phyloP scores from a whole-genome alignment of 2,888 invertebrate genomes.

The Exocentrus adspersus region DNA sequence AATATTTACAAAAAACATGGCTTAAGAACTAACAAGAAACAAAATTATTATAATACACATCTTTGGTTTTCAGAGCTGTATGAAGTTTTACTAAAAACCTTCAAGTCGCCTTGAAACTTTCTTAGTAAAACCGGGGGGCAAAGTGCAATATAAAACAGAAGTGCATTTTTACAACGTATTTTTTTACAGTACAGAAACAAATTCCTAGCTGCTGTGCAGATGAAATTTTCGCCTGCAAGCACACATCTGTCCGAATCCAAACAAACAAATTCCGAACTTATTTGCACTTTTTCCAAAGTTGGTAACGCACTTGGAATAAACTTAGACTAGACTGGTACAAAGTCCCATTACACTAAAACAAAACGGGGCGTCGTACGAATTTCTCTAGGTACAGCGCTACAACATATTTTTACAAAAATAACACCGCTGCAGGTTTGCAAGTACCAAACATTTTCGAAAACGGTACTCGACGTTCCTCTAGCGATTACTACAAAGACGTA shows the following conservation, averaged over 20 bases:
- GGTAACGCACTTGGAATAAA: constrained; percentile 42
- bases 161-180: constrained; percentile 50
- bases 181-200: constrained; percentile 40
- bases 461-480: not conserved
- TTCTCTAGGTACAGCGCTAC: too few relatives aligned
- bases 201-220: too few relatives aligned
- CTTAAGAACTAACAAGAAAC: constrained; percentile 27
- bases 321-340: constrained; percentile 57
- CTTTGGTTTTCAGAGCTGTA: constrained; percentile 64
- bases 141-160: constrained; percentile 59
- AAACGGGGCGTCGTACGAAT: too few relatives aligned
- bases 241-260: too few relatives aligned
- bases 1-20: constrained; percentile 37
- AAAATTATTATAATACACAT: constrained; percentile 40
- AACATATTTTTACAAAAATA: too few relatives aligned
- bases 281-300: constrained; percentile 49
- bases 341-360: constrained; percentile 32
- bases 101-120: constrained; percentile 46
- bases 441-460: too few relatives aligned
- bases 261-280: constrained; percentile 30
- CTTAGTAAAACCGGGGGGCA: constrained; percentile 56
- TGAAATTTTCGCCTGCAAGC: too few relatives aligned
- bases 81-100: constrained; percentile 61
- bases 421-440: too few relatives aligned
- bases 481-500: constrained; percentile 24